These are phyloP conservation scores for Alligator sinensis DNA, from an alignment of 2,113 vertebrate species.

Conservation along the genomic window DNA sequence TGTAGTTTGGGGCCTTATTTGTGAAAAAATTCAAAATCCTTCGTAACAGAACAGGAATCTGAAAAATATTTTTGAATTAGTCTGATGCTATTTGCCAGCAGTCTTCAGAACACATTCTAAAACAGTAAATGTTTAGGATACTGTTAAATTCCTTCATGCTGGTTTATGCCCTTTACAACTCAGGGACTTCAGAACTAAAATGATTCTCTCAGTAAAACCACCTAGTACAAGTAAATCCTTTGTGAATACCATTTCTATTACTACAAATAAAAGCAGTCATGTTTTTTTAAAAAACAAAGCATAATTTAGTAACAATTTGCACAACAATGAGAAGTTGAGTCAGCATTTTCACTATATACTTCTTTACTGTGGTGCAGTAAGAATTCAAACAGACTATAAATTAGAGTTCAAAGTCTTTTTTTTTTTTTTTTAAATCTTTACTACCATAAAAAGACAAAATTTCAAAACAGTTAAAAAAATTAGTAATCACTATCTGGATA, in stretches of 20 bases:
- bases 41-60: no score
- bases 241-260: conserved; percentile 7
- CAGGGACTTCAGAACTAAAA: background rate
- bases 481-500: no score
- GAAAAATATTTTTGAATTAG: background rate
- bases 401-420: background rate
- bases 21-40: no score
- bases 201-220: background rate
- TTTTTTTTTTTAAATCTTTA: background rate
- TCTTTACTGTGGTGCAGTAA: conserved; percentile 25
- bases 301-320: conserved; percentile 48
- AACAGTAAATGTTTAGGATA: background rate
- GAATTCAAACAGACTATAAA: background rate
- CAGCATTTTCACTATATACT: conserved; percentile 45
- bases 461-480: no score
- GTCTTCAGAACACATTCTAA: background rate
- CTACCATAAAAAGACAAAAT: no score
- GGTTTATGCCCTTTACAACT: background rate
- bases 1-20: no score
- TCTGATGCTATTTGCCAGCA: background rate
- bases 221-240: conserved; percentile 28
- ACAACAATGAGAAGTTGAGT: conserved; percentile 43
- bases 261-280: conserved; percentile 27
- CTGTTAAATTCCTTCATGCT: background rate
- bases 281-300: conserved; percentile 31